A percentile compares a stretch with the other conserved stretches of the same genome.
Evolutionary conservation across 2,113 vertebrate species (phyloP).

Genomic region (Eulemur macaco): DNA sequence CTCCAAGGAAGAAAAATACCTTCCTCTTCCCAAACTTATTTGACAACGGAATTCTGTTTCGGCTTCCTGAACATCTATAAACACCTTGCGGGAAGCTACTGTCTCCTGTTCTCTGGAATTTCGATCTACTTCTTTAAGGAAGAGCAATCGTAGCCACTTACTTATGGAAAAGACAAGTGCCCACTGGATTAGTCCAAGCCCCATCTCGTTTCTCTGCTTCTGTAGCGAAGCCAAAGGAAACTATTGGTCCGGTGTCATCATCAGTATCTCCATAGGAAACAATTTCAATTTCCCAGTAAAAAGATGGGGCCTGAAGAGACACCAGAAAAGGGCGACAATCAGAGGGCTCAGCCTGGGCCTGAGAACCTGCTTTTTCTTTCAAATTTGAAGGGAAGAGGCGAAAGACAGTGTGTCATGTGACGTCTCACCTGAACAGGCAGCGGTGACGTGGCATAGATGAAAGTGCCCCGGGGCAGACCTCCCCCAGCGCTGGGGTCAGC

Average conservation of each 20-base stretch:
- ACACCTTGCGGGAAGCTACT: not conserved
- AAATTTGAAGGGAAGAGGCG: not conserved
- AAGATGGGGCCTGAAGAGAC: constrained; percentile 92
- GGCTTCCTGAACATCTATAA: not conserved
- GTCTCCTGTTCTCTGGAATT: not conserved
- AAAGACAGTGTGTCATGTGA: accelerated
- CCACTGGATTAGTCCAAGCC: constrained; percentile 98
- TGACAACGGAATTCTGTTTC: not conserved
- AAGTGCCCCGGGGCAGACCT: constrained; percentile 95
- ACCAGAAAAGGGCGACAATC: not conserved
- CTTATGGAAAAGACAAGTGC: constrained; percentile 99
- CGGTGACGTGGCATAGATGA: constrained; percentile 96
- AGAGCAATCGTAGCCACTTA: constrained; percentile 79
- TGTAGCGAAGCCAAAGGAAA: constrained; percentile 98
- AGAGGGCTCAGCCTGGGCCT: not conserved
- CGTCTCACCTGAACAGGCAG: constrained; percentile 93
- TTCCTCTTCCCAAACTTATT: not conserved
- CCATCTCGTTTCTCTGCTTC: constrained; percentile 98
- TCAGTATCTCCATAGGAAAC: constrained; percentile 98
- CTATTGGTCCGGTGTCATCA: constrained; percentile 97
- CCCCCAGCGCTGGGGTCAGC: constrained; percentile 98
- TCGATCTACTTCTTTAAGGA: not conserved
- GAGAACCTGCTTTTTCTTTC: not conserved
- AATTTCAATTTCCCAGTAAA: constrained; percentile 99
- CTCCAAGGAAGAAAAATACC: not conserved